Conservation (phyloP, 1,140 invertebrate species). For the Aphelenchoides besseyi region DNA sequence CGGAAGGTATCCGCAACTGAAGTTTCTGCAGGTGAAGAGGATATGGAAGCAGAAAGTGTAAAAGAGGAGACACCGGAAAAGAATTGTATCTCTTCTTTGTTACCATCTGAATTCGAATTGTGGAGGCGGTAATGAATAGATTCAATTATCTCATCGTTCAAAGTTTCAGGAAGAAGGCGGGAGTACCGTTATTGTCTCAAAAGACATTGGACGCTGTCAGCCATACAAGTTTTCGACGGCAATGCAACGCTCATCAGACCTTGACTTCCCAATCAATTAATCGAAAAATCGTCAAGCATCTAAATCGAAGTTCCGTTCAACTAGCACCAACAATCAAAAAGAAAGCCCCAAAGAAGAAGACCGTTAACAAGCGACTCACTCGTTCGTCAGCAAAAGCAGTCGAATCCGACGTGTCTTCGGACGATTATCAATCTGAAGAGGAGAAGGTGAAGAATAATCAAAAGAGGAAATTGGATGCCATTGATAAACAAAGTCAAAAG, state of each 20-base stretch:
- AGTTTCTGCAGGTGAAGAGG: slow-evolving; percentile 5
- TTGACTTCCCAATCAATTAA: neutral
- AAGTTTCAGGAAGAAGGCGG: slow-evolving; percentile 8
- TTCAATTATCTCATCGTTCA: neutral
- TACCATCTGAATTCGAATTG: slow-evolving; percentile 24
- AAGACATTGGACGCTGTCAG: neutral
- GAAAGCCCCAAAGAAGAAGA: slow-evolving; percentile 1
- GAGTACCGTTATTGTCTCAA: neutral
- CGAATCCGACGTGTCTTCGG: slow-evolving; percentile 13
- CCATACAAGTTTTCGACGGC: slow-evolving; percentile 9
- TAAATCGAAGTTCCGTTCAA: neutral
- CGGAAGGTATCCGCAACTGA: neutral
- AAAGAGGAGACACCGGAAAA: slow-evolving; percentile 27
- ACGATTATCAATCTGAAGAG: neutral
- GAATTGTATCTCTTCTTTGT: slow-evolving; percentile 21
- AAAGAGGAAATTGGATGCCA: slow-evolving; percentile 44
- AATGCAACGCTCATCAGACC: neutral
- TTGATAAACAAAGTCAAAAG: slow-evolving; percentile 42
- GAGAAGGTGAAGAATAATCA: neutral
- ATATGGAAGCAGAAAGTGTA: slow-evolving; percentile 14
- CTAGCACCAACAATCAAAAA: neutral
- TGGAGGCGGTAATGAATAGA: neutral
- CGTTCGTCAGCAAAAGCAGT: slow-evolving; percentile 8
- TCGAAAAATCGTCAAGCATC: neutral
- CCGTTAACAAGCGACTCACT: neutral